Conservation (phyloP, 2,797 vertebrate species). For the Accipiter superciliosus region DNA sequence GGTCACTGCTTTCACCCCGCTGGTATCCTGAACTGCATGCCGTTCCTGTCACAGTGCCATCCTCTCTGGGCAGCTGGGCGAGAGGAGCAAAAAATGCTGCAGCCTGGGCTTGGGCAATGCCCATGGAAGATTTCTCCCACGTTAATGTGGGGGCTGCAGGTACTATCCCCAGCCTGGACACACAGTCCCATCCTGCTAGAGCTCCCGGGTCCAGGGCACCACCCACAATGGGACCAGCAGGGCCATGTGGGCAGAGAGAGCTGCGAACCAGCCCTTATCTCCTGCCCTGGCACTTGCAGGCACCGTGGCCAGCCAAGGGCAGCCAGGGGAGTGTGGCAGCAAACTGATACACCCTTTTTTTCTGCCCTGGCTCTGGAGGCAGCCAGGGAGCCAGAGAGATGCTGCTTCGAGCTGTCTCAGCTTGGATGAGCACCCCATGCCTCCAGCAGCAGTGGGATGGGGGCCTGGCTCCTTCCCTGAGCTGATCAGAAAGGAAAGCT, state of each 20-base stretch:
- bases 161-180: neutral
- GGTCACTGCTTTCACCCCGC: neutral
- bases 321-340: neutral
- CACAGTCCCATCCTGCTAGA: neutral
- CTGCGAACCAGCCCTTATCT: neutral
- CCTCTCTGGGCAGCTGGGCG: neutral
- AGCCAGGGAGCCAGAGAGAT: neutral
- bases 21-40: neutral
- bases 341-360: neutral
- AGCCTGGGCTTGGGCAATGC: neutral
- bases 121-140: neutral
- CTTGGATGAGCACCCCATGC: neutral
- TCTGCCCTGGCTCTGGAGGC: neutral
- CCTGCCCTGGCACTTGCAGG: neutral
- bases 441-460: neutral
- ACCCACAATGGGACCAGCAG: neutral
- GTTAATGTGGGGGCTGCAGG: neutral
- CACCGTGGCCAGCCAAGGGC: neutral
- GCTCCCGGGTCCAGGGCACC: neutral
- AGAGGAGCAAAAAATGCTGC: neutral
- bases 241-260: neutral
- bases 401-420: neutral
- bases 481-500: neutral
- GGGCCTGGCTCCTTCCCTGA: neutral
- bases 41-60: neutral